Percentiles rank a stretch among this genome's conserved stretches.
Conservation (phyloP, 2,113 vertebrate genomes). For the Nansenia antarctica region DNA sequence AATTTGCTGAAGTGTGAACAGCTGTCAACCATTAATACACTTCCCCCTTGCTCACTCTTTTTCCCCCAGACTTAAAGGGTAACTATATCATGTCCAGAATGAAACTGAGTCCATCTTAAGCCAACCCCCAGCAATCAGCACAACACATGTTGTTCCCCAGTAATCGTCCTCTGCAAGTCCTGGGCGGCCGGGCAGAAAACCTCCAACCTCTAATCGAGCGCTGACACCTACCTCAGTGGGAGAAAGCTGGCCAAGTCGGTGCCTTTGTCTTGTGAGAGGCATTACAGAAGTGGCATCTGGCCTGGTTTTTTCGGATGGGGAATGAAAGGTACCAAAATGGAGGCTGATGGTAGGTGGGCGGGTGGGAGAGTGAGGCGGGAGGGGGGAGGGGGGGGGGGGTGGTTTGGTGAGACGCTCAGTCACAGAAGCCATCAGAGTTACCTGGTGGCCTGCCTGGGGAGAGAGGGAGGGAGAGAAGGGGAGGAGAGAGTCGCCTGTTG, state of each 20-base stretch:
- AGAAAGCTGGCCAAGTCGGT: constrained; percentile 2
- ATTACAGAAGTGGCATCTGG: constrained; percentile 54
- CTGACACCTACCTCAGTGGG: constrained; percentile 28
- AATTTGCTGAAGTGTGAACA: constrained; percentile 17
- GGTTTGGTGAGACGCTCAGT: neutral
- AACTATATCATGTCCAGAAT: neutral
- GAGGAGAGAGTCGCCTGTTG: neutral
- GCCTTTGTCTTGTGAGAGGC: constrained; percentile 47
- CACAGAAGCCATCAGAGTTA: neutral
- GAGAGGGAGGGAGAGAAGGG: neutral
- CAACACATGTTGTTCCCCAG: constrained; percentile 16
- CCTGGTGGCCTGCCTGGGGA: constrained; percentile 49
- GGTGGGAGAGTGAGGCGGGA: neutral
- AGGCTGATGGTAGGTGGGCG: constrained; percentile 9
- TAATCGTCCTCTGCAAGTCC: constrained; percentile 20
- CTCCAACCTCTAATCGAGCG: constrained; percentile 19
- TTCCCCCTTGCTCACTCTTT: neutral
- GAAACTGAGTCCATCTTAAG: neutral
- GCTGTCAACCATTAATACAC: constrained; percentile 21
- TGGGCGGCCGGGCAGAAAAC: neutral
- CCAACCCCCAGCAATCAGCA: constrained; percentile 21
- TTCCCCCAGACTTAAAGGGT: neutral
- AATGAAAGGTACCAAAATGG: constrained; percentile 44
- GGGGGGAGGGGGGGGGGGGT: neutral
- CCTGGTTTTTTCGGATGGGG: constrained; percentile 31